Evolutionary conservation across 2,888 invertebrate species (phyloP), one percentile per base, ranked within the genome.

Genomic region (Branchellion lobata): DNA sequence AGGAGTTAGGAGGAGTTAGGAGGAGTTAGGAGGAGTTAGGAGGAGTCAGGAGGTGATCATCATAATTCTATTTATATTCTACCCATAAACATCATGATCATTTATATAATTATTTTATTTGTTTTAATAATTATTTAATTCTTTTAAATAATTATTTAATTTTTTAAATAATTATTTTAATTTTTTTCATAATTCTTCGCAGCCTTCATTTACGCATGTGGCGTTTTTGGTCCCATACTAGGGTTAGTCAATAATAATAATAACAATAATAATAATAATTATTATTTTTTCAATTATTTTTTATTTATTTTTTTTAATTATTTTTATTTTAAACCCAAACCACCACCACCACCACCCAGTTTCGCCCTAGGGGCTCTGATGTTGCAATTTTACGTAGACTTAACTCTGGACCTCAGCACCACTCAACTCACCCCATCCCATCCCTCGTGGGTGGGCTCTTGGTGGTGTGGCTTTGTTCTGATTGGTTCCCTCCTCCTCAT

Each of bases 141-240:
- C n/a, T n/a, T n/a, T n/a, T n/a, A n/a, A n/a, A n/a, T n/a, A n/a
- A n/a, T n/a, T n/a, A n/a, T n/a, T n/a, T 74, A 74, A 24, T 40
- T 74, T n/a, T 18, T n/a, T 18, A n/a, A 47, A 29, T 65, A 65
- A 27, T 74, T 14, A 36, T 74, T 40, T 11, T 74, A 74, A 47
- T 11, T 34, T 36, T 31, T 29, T 1, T 53, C 65, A 61, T 40
- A 73, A 33, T 72, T 80, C 33, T 80, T 90, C 88, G 73, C 87
- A 94, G 94, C 95, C 78, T 95, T 94, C 87, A 94, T 96, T 92
- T 96, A 96, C 90, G 95, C 95, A 86, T 95, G 95, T 93, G 95
- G 94, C 72, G 96, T 96, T 0, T 94, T 96, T 87, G 96, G 96
- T 40, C 95, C 96, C n/a, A 95, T 96, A 31, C 31, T 61, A 5